Evolutionary conservation across 2,113 vertebrate genomes (phyloP).

Genomic region (Aplodontia rufa): DNA sequence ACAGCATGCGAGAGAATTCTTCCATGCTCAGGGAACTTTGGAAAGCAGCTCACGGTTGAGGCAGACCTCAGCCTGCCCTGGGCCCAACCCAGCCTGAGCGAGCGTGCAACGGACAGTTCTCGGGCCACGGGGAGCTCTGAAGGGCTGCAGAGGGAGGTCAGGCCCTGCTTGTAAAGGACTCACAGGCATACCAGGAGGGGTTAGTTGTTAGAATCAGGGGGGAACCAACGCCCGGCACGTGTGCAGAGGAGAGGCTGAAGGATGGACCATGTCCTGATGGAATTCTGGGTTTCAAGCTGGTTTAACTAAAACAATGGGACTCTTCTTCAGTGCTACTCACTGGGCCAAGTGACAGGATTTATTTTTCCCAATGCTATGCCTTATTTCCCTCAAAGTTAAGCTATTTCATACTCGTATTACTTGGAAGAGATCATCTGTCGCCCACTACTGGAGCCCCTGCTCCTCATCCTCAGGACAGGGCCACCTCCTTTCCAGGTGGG

Average conservation of each 20-base stretch:
- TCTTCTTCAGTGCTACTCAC: neutral
- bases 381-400: slow-evolving; percentile 23
- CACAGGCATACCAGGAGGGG: neutral
- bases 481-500: neutral
- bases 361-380: neutral
- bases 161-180: neutral
- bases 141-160: neutral
- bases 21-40: neutral
- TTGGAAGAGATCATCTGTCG: neutral
- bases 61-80: neutral
- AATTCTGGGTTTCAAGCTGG: slow-evolving; percentile 75
- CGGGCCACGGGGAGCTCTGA: neutral
- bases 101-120: neutral
- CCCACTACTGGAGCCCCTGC: rapidly evolving
- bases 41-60: neutral
- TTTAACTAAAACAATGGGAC: neutral
- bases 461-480: neutral
- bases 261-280: slow-evolving; percentile 62
- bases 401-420: neutral
- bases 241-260: neutral
- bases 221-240: neutral
- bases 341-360: neutral
- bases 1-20: neutral
- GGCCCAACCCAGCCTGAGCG: neutral
- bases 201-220: slow-evolving; percentile 73